Percentiles rank a stretch among this genome's conserved stretches.
Evolutionary conservation across 2,888 invertebrate species (phyloP).

Genomic region (Catocala fraxini): DNA sequence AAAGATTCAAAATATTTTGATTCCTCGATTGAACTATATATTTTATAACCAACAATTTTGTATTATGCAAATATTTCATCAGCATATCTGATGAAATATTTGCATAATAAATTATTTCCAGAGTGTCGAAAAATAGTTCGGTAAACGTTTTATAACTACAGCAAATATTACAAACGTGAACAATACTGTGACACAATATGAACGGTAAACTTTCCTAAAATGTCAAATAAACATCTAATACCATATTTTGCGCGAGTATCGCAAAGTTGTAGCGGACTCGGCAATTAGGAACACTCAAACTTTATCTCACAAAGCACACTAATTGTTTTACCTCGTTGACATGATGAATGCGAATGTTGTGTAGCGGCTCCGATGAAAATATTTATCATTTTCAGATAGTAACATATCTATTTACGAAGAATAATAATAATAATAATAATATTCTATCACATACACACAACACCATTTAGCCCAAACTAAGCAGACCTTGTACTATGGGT

Average conservation of each 20-base stretch:
- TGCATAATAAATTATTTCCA: conserved; percentile 17
- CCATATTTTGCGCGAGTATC: conserved; percentile 39
- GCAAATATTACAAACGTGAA: conserved; percentile 19
- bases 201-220: conserved; percentile 35
- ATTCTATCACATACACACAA: too few species aligned
- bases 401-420: not conserved
- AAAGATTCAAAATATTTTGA: not conserved
- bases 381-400: conserved; percentile 14
- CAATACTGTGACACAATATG: conserved; percentile 23
- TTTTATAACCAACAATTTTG: conserved; percentile 3
- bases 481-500: too few species aligned
- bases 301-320: conserved; percentile 47
- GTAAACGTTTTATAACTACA: conserved; percentile 19
- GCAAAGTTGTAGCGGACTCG: conserved; percentile 42
- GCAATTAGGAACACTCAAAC: conserved; percentile 43
- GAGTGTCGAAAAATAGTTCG: conserved; percentile 37
- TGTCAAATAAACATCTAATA: conserved; percentile 51
- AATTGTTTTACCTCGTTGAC: conserved; percentile 50
- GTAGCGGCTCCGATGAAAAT: conserved; percentile 34
- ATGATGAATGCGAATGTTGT: conserved; percentile 48
- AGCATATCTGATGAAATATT: conserved; percentile 19
- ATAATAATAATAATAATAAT: too few species aligned
- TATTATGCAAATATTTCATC: too few species aligned
- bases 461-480: too few species aligned
- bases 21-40: not conserved